A percentile compares a stretch with the other conserved stretches of the same genome.
Conservation (phyloP, 2,888 invertebrate genomes). For the Tetanocera ferruginea region DNA sequence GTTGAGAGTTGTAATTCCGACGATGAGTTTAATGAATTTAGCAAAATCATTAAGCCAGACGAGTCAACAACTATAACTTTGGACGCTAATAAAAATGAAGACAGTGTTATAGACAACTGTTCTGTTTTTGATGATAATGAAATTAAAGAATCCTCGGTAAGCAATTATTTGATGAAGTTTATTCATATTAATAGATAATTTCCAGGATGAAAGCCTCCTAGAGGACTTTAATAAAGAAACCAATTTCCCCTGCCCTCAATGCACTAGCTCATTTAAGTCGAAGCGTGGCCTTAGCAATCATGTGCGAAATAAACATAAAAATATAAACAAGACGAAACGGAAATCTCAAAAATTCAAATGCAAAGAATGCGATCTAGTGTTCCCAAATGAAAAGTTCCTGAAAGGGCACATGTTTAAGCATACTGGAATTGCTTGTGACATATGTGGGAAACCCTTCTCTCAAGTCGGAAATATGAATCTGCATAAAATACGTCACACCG, state of each 20-base stretch:
- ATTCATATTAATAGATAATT: too few species aligned
- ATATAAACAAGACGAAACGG: neutral
- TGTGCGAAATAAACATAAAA: neutral
- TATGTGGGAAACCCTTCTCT: slow-evolving; percentile 63
- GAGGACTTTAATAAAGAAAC: neutral
- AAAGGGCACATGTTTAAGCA: slow-evolving; percentile 62
- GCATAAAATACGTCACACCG: slow-evolving; percentile 63
- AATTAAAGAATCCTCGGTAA: too few species aligned
- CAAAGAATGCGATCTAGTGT: slow-evolving; percentile 56
- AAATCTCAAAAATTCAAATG: slow-evolving; percentile 48
- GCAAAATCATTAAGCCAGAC: too few species aligned
- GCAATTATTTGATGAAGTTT: too few species aligned
- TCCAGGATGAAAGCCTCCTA: neutral
- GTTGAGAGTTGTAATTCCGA: too few species aligned
- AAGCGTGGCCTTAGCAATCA: neutral
- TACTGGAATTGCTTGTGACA: slow-evolving; percentile 63
- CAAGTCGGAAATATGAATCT: slow-evolving; percentile 63
- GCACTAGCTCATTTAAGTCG: neutral
- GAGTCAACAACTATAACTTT: too few species aligned
- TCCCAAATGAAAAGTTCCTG: slow-evolving; percentile 56
- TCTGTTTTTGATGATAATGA: too few species aligned
- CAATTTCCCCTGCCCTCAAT: neutral
- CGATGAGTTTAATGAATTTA: too few species aligned
- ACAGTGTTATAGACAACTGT: too few species aligned
- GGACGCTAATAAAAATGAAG: too few species aligned